A percentile compares a stretch with the other conserved stretches of the same genome.
Evolutionary conservation across 2,113 vertebrate genomes (phyloP).

Genomic region (Pseudolaguvia tuberculata): DNA sequence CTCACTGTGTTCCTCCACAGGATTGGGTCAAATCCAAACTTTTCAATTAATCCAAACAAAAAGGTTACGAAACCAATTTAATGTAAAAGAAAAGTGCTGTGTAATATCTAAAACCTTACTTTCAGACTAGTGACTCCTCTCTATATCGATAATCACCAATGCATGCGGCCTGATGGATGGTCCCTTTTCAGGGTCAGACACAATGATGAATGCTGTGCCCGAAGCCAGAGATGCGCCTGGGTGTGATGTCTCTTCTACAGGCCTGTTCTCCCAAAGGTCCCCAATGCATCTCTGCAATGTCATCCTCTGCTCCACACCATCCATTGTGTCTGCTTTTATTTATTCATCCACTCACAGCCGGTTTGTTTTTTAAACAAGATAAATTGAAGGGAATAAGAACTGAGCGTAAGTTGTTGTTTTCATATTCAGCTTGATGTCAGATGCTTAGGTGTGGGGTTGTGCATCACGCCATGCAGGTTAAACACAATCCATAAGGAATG

Average conservation of each 20-base stretch:
- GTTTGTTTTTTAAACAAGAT: constrained; percentile 76
- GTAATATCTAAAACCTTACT: constrained; percentile 17
- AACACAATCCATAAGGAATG: constrained; percentile 41
- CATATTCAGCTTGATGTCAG: constrained; percentile 66
- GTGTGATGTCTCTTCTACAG: constrained; percentile 58
- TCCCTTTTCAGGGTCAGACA: constrained; percentile 70
- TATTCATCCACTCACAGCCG: constrained; percentile 65
- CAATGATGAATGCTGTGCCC: constrained; percentile 77
- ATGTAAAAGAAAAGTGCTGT: constrained; percentile 42
- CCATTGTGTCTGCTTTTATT: constrained; percentile 62
- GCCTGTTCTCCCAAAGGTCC: constrained; percentile 57
- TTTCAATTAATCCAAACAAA: background rate
- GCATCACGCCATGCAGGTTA: constrained; percentile 59
- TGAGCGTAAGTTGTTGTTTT: constrained; percentile 60
- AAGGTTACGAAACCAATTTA: constrained; percentile 13
- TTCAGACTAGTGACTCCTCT: constrained; percentile 39
- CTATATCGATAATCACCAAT: constrained; percentile 61
- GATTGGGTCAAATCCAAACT: background rate
- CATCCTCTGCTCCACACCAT: constrained; percentile 42
- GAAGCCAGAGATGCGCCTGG: constrained; percentile 71
- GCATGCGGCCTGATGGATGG: constrained; percentile 74
- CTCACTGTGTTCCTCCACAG: background rate
- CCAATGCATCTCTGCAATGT: constrained; percentile 15
- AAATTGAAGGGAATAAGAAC: constrained; percentile 73
- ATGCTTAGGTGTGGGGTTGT: constrained; percentile 59